Evolutionary conservation across 1,140 invertebrate genomes (phyloP).

Genomic region (Heliothis virescens): DNA sequence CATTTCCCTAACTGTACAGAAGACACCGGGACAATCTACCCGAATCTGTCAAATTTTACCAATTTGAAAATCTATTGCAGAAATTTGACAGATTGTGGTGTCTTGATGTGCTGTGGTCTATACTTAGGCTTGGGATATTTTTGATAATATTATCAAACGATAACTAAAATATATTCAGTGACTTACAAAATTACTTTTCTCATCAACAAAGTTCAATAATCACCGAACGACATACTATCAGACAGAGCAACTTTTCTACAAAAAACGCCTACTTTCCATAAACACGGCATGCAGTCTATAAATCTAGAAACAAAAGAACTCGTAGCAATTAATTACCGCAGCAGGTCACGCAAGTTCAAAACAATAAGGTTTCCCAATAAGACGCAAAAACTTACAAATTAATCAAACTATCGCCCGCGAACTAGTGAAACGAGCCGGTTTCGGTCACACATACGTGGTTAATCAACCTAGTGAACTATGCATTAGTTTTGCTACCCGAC

Average conservation of each 20-base stretch:
- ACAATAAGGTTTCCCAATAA: constrained; percentile 24
- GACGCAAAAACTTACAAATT: constrained; percentile 18
- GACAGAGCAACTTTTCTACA: not conserved
- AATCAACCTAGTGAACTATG: constrained; percentile 12
- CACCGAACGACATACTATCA: no score
- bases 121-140: no score
- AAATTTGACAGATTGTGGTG: no score
- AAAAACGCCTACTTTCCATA: constrained; percentile 17
- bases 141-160: no score
- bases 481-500: not conserved
- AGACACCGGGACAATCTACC: no score
- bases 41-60: no score
- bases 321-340: constrained; percentile 5
- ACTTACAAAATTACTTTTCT: no score
- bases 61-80: no score
- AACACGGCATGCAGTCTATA: constrained; percentile 12
- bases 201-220: no score
- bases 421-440: not conserved
- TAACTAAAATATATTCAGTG: no score
- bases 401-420: constrained; percentile 20
- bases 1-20: no score
- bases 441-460: not conserved
- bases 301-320: constrained; percentile 32
- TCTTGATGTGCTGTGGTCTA: no score
- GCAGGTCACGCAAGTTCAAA: constrained; percentile 32